These are phyloP conservation scores for Tineola bisselliella DNA, from an alignment of 2,888 invertebrate genomes.

Conservation along the genomic window DNA sequence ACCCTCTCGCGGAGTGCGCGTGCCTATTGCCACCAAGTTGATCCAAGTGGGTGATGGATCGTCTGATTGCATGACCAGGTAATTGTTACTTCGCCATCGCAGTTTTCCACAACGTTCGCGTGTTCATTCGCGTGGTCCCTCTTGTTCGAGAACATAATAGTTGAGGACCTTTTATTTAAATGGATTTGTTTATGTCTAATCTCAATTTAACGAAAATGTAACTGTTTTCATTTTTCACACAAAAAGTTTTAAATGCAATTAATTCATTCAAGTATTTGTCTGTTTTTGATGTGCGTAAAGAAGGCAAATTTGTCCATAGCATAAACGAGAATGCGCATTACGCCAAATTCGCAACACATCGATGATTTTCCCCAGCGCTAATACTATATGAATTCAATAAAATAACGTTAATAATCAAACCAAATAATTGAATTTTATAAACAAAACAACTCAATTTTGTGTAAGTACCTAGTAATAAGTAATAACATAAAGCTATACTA, in stretches of 20 bases:
- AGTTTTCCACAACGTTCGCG: constrained; percentile 42
- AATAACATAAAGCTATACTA: too few species aligned
- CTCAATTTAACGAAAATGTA: not conserved
- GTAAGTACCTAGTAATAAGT: too few species aligned
- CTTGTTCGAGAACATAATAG: not conserved
- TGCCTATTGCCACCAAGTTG: constrained; percentile 40
- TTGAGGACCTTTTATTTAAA: not conserved
- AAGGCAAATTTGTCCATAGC: too few species aligned
- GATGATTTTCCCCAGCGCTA: not conserved
- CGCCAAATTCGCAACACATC: not conserved
- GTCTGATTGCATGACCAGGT: constrained; percentile 58
- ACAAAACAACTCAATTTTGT: too few species aligned
- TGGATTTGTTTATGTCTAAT: not conserved
- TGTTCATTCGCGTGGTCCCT: constrained; percentile 25
- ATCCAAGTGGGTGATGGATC: constrained; percentile 61
- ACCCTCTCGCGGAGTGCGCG: constrained; percentile 10
- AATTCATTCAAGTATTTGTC: too few species aligned
- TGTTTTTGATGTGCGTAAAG: too few species aligned
- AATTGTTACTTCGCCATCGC: constrained; percentile 58
- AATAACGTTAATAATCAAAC: not conserved
- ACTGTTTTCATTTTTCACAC: not conserved
- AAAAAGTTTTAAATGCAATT: too few species aligned
- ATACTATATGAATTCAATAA: not conserved
- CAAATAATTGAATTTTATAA: too few species aligned
- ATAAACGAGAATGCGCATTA: not conserved